Conservation (phyloP, 2,113 vertebrate species). For the Chlorodrepanis virens region DNA sequence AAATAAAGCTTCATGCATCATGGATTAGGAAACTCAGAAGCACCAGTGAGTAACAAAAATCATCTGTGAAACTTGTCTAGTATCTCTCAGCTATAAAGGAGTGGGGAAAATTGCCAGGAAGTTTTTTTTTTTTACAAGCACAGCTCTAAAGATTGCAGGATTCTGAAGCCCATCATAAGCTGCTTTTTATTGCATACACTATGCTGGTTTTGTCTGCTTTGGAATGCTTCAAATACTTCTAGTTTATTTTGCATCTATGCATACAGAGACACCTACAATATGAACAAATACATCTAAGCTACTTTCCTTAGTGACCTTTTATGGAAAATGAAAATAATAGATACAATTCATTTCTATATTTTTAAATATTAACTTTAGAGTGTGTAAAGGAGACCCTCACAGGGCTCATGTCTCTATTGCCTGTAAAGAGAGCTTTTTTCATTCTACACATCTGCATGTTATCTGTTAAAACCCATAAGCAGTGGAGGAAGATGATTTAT, state of each 20-base stretch:
- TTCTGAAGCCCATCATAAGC: background rate
- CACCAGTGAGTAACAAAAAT: background rate
- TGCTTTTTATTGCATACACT: background rate
- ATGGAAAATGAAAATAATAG: background rate
- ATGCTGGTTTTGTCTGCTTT: background rate
- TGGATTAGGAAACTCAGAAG: background rate
- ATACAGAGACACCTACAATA: background rate
- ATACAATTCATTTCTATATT: background rate
- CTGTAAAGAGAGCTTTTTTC: background rate
- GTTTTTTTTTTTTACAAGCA: background rate
- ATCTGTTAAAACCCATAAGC: background rate
- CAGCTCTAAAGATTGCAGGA: background rate
- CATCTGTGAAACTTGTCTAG: background rate
- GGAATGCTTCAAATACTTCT: background rate
- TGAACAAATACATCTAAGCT: background rate
- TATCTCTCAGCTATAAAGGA: background rate
- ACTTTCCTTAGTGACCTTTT: background rate
- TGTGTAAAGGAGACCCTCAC: background rate
- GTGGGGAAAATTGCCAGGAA: background rate
- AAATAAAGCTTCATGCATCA: background rate
- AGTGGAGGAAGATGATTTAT: background rate
- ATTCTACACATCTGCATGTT: background rate
- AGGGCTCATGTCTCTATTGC: background rate
- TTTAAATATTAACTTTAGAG: background rate
- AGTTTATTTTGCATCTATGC: background rate